These are phyloP conservation scores for Ostrea edulis DNA, from an alignment of 1,140 invertebrate genomes.

Conservation along the genomic window DNA sequence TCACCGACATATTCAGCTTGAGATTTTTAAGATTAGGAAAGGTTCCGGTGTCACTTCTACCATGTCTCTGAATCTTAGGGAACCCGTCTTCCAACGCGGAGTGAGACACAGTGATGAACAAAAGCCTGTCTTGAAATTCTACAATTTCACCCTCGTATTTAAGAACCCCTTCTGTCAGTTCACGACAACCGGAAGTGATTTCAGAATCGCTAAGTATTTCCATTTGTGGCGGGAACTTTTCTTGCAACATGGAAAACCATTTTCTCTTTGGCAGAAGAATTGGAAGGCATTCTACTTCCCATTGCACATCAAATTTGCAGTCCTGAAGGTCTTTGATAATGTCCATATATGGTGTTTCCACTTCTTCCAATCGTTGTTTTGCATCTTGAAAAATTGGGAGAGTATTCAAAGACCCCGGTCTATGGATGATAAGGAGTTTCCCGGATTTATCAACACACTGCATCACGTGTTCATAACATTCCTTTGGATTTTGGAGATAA, in stretches of 20 bases:
- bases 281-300: conserved; percentile 76
- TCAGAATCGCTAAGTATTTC: conserved; percentile 73
- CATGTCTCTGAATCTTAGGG: conserved; percentile 68
- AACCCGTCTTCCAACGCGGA: conserved; percentile 60
- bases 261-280: conserved; percentile 73
- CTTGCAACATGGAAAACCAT: conserved; percentile 76
- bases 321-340: conserved; percentile 73
- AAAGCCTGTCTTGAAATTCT: conserved; percentile 72
- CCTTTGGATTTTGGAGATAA: conserved; percentile 71
- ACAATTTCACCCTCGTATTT: conserved; percentile 76
- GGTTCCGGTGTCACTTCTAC: conserved; percentile 56
- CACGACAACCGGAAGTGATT: conserved; percentile 71
- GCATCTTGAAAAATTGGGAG: conserved; percentile 71
- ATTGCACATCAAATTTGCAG: conserved; percentile 72
- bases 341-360: conserved; percentile 71
- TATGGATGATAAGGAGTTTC: conserved; percentile 72
- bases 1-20: conserved; percentile 66
- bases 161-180: conserved; percentile 75
- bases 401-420: conserved; percentile 70
- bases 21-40: conserved; percentile 61
- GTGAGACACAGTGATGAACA: conserved; percentile 73
- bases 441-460: conserved; percentile 64
- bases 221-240: conserved; percentile 75
- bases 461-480: conserved; percentile 69
- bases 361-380: conserved; percentile 69